These are phyloP conservation scores for Drosophila miranda DNA, from an alignment of 1,140 invertebrate genomes.

Conservation along the genomic window DNA sequence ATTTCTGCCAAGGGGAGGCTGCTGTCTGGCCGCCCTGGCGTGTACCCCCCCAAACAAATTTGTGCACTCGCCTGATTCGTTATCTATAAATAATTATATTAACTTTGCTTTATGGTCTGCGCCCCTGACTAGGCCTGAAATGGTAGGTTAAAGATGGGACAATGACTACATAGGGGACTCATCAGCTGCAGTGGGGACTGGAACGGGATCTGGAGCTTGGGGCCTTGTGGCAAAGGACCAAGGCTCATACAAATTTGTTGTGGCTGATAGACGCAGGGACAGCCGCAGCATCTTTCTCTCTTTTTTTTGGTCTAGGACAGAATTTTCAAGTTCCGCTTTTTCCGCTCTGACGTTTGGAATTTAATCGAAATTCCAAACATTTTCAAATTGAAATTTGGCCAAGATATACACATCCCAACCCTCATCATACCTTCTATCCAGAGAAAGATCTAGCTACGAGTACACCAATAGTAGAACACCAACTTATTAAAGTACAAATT, in stretches of 20 bases:
- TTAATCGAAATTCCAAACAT: conserved; percentile 63
- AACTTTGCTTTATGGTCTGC: conserved; percentile 72
- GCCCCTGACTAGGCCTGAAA: conserved; percentile 27
- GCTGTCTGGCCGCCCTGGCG: too few relatives aligned
- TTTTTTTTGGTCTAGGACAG: conserved; percentile 8
- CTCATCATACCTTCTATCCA: background rate
- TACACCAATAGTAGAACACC: background rate
- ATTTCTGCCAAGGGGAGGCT: conserved; percentile 4
- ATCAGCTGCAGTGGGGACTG: conserved; percentile 21
- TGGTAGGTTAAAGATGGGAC: background rate
- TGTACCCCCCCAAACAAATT: conserved; percentile 40
- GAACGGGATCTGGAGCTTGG: conserved; percentile 18
- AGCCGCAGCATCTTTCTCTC: background rate
- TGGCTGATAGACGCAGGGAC: conserved; percentile 17
- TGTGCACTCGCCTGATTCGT: conserved; percentile 77
- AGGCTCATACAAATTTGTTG: conserved; percentile 48
- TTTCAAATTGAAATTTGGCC: conserved; percentile 52
- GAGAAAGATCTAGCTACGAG: background rate
- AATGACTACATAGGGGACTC: conserved; percentile 34
- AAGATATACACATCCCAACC: conserved; percentile 4
- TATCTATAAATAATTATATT: conserved; percentile 79
- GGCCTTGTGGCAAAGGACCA: conserved; percentile 14
- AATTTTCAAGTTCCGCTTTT: conserved; percentile 19
- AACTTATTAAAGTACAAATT: conserved; percentile 36
- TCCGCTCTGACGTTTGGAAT: conserved; percentile 43